Evolutionary conservation across 2,888 invertebrate species (phyloP), one percentile per base, ranked within the genome.

Genomic region (Monopis laevigella): DNA sequence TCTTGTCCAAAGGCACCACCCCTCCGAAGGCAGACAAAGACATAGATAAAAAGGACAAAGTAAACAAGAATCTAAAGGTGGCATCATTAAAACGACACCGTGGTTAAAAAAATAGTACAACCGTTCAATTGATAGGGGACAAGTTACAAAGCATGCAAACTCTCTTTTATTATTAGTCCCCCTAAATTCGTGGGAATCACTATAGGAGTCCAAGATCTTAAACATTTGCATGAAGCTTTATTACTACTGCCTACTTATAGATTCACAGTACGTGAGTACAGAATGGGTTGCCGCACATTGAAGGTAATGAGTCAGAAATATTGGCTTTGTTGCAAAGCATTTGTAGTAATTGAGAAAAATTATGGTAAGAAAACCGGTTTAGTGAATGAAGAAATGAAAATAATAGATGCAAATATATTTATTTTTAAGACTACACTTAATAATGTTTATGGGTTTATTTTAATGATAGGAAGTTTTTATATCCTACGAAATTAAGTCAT

Each of bases 1-100:
- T 55, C 59, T 59, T 65, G 65, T 69, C 68, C 62, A 74, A 72
- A 71, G 65, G 63, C 56, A 64, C 67, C 68, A 64, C 73, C 72
- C 72, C 54, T 59, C 52, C 51, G 51, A 45, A 16, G 48, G 28
- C 24, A 46, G 42, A 72, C 67, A 75, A 69, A 59, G 62, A 56
- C 56, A 62, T 60, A 65, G 67, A 74, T 67, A 73, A 71, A 36
- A 63, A 59, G 62, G 56, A 59, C 60, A 67, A 65, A 66, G 69
- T 75, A 77, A 78, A 77, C 71, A 75, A 47, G 59, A 59, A 63
- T 58, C 55, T 52, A 61, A 58, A 59, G 57, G 50, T 52, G 50
- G 56, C 53, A 56, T 74, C 72, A 71, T 77, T 73, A 75, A 67
- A 73, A 52, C 58, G 69, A 73, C 62, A 68, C 64, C 49, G 51